Base-by-base conservation (phyloP, 2,797 vertebrate genomes). In the Cottoperca gobio region DNA sequence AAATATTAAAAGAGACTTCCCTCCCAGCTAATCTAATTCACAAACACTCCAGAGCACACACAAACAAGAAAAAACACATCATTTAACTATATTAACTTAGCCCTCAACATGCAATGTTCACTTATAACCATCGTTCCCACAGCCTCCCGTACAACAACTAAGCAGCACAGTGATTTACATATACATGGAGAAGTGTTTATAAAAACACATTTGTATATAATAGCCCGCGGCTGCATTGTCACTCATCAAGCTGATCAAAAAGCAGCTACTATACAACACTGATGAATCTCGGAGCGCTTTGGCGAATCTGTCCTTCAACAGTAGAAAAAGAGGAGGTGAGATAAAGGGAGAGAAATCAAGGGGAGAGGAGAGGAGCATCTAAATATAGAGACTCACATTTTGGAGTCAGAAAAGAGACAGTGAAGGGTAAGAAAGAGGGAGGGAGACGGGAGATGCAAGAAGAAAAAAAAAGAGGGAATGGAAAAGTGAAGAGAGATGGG, bases 231-330 rank as follows among this genome's bases (percentile, higher is more conserved):
- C 90, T 79, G 73, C 46, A 67, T 90, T 91, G 92, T 92, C 91
- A 91, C 88, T 92, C 90, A 93, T 93, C 88, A 92, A 76, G 88
- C 79, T 92, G 92, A 93, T 93, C 92, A 93, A 92, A 91, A 92
- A 83, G 87, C 80, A 73, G 75, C 85, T 53, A 85, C 85, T 74
- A 86, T 76, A 78, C 86, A 86, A 89, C 85, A 75, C 82, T 73
- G 91, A 90, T 85, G 85, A 88, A 91, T 88, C 87, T 91, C 49
- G 14, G 73, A 83, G 83, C 55, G 78, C 74, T 89, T 90, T 79
- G 82, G 79, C 73, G 24, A 88, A 89, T 89, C 90, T 86, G 90
- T 93, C 92, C 91, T 93, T 93, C 91, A 91, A 85, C 43, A 5
- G 82, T 26, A 61, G 62, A 78, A 66, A 89, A 88, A 87, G 82